phyloP scores from a whole-genome alignment of 2,797 vertebrate species.

The Acanthis flammea region DNA sequence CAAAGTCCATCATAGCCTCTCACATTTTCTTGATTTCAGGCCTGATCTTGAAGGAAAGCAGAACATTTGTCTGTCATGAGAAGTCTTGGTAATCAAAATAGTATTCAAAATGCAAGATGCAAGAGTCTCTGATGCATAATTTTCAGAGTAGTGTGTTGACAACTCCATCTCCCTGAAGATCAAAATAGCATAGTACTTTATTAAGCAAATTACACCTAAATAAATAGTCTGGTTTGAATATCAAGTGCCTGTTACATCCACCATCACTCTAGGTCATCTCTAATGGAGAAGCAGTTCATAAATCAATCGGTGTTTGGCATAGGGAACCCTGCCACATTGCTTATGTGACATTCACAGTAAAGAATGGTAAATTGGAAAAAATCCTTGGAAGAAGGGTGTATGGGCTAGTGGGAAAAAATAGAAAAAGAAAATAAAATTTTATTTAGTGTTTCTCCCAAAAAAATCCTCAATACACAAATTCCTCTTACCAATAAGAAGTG shows the following conservation, averaged over 20 bases:
- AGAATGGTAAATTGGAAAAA: neutral
- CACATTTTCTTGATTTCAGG: neutral
- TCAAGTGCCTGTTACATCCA: neutral
- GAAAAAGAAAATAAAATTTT: neutral
- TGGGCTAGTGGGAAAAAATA: neutral
- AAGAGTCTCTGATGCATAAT: neutral
- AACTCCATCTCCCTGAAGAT: neutral
- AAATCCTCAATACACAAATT: neutral
- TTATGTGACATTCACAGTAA: neutral
- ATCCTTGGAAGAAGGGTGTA: neutral
- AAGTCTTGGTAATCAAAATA: neutral
- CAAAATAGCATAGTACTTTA: neutral
- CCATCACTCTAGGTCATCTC: neutral
- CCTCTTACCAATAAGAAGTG: neutral
- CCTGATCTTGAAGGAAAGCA: neutral
- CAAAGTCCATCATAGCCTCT: neutral
- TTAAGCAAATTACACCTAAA: slow-evolving; percentile 37
- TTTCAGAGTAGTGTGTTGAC: neutral
- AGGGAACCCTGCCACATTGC: neutral
- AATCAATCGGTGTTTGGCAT: neutral
- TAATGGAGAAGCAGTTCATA: slow-evolving; percentile 1
- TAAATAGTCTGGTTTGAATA: neutral
- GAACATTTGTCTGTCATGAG: neutral
- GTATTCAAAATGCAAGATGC: neutral
- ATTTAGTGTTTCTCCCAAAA: neutral